Conservation (phyloP, 2,113 vertebrate genomes). For the Spea multiplicata region DNA sequence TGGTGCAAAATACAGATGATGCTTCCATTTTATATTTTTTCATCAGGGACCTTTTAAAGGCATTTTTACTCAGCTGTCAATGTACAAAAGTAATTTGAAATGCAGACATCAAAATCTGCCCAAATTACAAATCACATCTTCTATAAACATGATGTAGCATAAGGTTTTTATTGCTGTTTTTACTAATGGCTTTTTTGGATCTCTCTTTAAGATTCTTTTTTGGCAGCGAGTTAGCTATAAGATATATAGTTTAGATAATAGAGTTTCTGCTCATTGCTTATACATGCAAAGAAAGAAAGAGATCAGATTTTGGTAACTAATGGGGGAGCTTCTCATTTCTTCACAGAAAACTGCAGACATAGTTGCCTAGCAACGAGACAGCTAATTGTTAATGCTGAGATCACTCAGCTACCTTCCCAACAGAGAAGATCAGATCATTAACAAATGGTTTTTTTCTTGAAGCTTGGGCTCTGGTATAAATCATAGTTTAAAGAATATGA, state of each 20-base stretch:
- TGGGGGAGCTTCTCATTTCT: slow-evolving; percentile 12
- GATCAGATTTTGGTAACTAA: slow-evolving; percentile 18
- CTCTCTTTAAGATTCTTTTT: neutral
- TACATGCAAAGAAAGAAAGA: neutral
- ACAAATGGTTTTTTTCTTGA: neutral
- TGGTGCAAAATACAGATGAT: too few species aligned
- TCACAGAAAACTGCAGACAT: slow-evolving; percentile 7
- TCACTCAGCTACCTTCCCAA: slow-evolving; percentile 1
- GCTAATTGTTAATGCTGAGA: slow-evolving; percentile 9
- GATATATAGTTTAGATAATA: neutral
- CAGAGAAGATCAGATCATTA: slow-evolving; percentile 31
- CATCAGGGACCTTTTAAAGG: too few species aligned
- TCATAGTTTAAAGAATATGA: neutral
- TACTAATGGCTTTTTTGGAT: neutral
- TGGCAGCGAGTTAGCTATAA: slow-evolving; percentile 3
- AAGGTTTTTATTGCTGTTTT: too few species aligned
- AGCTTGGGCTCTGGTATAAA: neutral
- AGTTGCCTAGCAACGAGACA: slow-evolving; percentile 39
- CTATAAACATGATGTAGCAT: too few species aligned
- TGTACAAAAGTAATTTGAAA: too few species aligned
- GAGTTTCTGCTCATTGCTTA: slow-evolving; percentile 19
- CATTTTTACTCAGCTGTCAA: too few species aligned
- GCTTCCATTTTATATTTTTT: too few species aligned
- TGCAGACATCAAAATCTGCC: too few species aligned
- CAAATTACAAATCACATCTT: too few species aligned